Percentiles rank a stretch among this genome's conserved stretches.
Evolutionary conservation across 2,888 invertebrate genomes (phyloP).

Genomic region (Lycophotia porphyrea): DNA sequence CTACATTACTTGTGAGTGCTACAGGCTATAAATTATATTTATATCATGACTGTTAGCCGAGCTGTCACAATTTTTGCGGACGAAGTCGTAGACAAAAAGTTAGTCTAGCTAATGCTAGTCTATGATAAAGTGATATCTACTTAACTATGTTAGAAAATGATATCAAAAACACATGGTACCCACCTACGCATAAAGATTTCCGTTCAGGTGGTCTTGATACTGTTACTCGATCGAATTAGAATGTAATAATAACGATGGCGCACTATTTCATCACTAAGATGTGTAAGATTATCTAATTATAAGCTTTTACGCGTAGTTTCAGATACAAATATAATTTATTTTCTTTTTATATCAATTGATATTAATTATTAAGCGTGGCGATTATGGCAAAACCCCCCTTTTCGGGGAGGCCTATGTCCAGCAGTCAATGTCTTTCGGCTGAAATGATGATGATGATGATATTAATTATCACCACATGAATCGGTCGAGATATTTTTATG

Average conservation of each 20-base stretch:
- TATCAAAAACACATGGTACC: slow-evolving; percentile 13
- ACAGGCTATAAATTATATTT: no score
- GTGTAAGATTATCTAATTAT: slow-evolving; percentile 12
- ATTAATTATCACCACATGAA: slow-evolving; percentile 8
- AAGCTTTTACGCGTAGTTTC: background rate
- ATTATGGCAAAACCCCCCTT: no score
- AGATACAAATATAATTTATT: background rate
- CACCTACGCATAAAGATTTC: slow-evolving; percentile 12
- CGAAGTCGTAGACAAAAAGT: no score
- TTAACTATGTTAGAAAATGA: background rate
- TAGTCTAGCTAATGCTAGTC: no score
- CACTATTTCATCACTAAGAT: slow-evolving; percentile 5
- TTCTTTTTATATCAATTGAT: background rate
- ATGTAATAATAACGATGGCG: slow-evolving; percentile 28
- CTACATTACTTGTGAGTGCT: no score
- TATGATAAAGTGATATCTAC: background rate
- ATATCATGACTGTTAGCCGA: no score
- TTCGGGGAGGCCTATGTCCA: no score
- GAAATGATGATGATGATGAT: no score
- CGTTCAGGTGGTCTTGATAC: slow-evolving; percentile 11
- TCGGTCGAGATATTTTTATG: background rate
- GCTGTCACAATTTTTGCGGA: no score
- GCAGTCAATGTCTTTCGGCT: no score
- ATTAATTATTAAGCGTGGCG: no score
- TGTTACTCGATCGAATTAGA: slow-evolving; percentile 34